Evolutionary conservation across 2,113 vertebrate genomes (phyloP), one percentile per base, ranked within the genome.

Genomic region (Stigmatopora nigra): DNA sequence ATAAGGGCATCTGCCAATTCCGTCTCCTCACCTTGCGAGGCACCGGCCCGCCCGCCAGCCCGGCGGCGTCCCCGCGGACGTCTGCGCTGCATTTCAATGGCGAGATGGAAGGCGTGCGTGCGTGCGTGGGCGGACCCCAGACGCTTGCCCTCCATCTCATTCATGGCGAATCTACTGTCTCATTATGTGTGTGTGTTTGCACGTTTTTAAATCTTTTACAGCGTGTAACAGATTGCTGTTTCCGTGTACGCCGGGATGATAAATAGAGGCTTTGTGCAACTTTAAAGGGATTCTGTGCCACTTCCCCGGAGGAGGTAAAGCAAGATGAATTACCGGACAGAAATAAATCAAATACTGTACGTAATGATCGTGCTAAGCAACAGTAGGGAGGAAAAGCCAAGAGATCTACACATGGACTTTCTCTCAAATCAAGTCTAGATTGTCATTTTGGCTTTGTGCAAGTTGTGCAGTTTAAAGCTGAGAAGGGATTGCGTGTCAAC

Each of bases 221-320:
- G 65, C 56, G 67, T 60, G 65, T 65, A 78, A 9, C 51, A 53
- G 51, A 53, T 53, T 22, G 19, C 15, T 36, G 70, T 71, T 75
- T 68, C 64, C 64, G 76, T 73, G 83, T 81, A 75, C 76, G 82
- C 79, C 76, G 76, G 73, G 75, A 78, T 82, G 86, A 88, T 86
- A 80, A 86, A 84, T 87, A 85, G 80, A 85, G 87, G 84, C 84
- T 85, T 89, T 85, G 57, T 82, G 77, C 80, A 82, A 79, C 82
- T 80, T 80, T 86, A 85, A 82, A 88, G 76, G 60, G 84, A 85
- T 89, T 89, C 88, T 85, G 82, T 86, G 86, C 80, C 86, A 84
- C 86, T 84, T 88, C 86, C 86, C 88, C 64, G 57, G 84, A 87
- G 86, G 69, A 71, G 57, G 70, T 63, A 71, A 67, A 60, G 53